Evolutionary conservation across 2,113 vertebrate species (phyloP).

Genomic region (Amphiprion percula): DNA sequence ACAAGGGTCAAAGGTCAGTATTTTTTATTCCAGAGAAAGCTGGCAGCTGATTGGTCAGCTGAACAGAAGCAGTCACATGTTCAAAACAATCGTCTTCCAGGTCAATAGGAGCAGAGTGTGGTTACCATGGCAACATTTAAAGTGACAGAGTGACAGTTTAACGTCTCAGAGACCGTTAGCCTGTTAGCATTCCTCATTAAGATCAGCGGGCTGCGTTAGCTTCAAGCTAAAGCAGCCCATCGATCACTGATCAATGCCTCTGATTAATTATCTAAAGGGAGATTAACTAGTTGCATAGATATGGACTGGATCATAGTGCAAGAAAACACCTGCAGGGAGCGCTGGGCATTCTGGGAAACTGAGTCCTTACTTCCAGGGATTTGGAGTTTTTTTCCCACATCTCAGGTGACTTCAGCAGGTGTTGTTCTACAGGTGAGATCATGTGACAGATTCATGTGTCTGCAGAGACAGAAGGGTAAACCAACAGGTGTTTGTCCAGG

Average conservation of each 20-base stretch:
- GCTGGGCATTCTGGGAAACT: not conserved
- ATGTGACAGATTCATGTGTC: not conserved
- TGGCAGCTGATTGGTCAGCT: slow-evolving; percentile 59
- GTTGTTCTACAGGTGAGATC: not conserved
- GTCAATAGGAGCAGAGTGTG: slow-evolving; percentile 45
- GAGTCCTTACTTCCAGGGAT: not conserved
- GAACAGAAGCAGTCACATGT: slow-evolving; percentile 57
- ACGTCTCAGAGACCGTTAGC: slow-evolving; percentile 55
- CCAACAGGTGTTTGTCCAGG: too few species aligned
- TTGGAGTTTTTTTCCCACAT: too few species aligned
- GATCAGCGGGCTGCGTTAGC: slow-evolving; percentile 46
- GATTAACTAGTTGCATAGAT: slow-evolving; percentile 64
- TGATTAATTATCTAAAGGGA: slow-evolving; percentile 6
- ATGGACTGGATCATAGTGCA: slow-evolving; percentile 32
- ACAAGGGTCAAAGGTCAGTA: slow-evolving; percentile 32
- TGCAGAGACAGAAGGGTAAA: too few species aligned
- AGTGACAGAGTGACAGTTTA: slow-evolving; percentile 73
- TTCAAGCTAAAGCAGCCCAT: slow-evolving; percentile 39
- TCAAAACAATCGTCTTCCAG: slow-evolving; percentile 40
- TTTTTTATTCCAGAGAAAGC: slow-evolving; percentile 59
- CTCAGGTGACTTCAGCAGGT: not conserved
- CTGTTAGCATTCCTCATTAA: slow-evolving; percentile 59
- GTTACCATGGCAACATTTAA: slow-evolving; percentile 57
- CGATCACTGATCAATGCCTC: slow-evolving; percentile 6
- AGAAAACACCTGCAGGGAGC: not conserved